phyloP scores from a whole-genome alignment of 1,140 invertebrate genomes.

The Hyles euphorbiae region DNA sequence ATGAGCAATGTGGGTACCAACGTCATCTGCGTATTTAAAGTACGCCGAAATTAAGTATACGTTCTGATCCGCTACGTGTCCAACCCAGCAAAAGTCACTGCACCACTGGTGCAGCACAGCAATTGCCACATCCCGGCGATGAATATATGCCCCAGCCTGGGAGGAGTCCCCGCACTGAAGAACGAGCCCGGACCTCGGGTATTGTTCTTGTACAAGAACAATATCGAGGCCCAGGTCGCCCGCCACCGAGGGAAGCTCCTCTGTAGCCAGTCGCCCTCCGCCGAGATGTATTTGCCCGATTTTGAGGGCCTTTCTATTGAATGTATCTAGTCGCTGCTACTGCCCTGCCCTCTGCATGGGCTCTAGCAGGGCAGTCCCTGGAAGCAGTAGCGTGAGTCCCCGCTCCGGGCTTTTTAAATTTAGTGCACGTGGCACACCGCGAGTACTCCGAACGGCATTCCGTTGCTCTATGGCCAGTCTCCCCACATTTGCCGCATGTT shows the following conservation, averaged over 20 bases:
- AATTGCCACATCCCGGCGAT: no score
- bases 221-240: constrained; percentile 10
- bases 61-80: no score
- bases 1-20: no score
- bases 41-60: no score
- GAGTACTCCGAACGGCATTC: background rate
- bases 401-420: constrained; percentile 5
- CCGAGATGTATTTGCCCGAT: constrained; percentile 22
- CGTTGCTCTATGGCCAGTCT: constrained; percentile 5
- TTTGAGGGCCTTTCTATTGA: background rate
- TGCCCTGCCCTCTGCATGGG: constrained; percentile 6
- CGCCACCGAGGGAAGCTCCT: constrained; percentile 13
- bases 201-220: constrained; percentile 23
- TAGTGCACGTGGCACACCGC: constrained; percentile 24
- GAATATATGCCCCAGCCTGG: background rate
- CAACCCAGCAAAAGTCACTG: no score
- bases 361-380: constrained; percentile 16
- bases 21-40: no score
- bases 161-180: constrained; percentile 22
- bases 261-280: constrained; percentile 12
- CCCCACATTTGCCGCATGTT: constrained; percentile 20
- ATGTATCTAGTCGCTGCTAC: constrained; percentile 4
- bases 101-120: no score
- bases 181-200: constrained; percentile 12
- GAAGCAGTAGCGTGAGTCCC: constrained; percentile 13